Evolutionary conservation across 2,888 invertebrate genomes (phyloP).

Genomic region (Nasonia oneida): DNA sequence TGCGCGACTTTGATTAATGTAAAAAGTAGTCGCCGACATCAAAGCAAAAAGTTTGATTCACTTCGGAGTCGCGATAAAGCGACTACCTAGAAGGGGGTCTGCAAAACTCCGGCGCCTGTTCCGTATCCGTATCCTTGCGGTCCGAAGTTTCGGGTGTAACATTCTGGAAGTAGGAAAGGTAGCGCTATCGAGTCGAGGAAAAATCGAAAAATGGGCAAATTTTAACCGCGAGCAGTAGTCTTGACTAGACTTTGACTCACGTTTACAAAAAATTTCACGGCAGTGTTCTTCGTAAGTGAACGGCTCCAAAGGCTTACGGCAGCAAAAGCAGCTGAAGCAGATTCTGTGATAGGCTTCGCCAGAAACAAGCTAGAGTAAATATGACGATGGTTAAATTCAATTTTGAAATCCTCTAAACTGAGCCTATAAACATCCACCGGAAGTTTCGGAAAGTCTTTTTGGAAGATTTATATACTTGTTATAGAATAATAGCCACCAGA

Average conservation of each 20-base stretch:
- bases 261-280: slow-evolving; percentile 81
- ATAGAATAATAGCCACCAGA: too few relatives aligned
- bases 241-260: slow-evolving; percentile 72
- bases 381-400: neutral
- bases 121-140: slow-evolving; percentile 80
- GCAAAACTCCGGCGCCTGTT: slow-evolving; percentile 72
- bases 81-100: slow-evolving; percentile 68
- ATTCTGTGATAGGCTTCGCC: slow-evolving; percentile 80
- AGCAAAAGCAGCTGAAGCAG: slow-evolving; percentile 81
- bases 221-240: neutral
- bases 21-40: slow-evolving; percentile 21
- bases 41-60: slow-evolving; percentile 36
- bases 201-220: neutral
- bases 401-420: too few relatives aligned
- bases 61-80: slow-evolving; percentile 1
- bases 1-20: neutral
- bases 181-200: neutral
- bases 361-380: slow-evolving; percentile 73
- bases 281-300: slow-evolving; percentile 79
- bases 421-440: too few relatives aligned
- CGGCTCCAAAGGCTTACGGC: slow-evolving; percentile 80
- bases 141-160: slow-evolving; percentile 80
- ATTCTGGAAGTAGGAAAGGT: slow-evolving; percentile 74
- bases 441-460: too few relatives aligned
- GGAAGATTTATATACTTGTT: too few relatives aligned